A percentile compares a stretch with the other conserved stretches of the same genome.
phyloP scores from a whole-genome alignment of 2,113 vertebrate species.

The Neolamprologus tretocephalus region DNA sequence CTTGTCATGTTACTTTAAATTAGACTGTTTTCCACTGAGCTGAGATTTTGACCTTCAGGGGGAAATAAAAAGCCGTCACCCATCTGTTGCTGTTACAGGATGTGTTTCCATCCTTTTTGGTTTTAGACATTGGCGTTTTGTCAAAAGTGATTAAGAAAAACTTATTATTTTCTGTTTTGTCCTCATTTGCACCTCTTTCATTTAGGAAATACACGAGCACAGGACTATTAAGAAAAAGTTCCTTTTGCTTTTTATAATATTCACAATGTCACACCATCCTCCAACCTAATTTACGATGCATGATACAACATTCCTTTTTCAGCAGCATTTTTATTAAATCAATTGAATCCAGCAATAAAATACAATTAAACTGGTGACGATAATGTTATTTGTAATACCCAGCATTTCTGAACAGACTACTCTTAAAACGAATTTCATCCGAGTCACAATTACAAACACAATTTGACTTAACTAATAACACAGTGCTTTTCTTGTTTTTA shows the following conservation, averaged over 20 bases:
- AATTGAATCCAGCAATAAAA: not conserved
- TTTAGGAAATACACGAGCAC: not conserved
- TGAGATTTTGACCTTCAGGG: not conserved
- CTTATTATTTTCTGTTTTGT: not conserved
- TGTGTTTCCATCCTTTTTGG: not conserved
- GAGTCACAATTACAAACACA: not conserved
- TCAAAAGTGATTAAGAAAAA: not conserved
- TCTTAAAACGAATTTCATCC: not conserved
- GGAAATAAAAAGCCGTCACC: not conserved
- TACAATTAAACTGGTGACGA: not conserved
- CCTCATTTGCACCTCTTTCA: not conserved
- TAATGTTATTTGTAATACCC: not conserved
- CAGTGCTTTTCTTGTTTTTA: not conserved
- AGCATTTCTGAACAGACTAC: not conserved
- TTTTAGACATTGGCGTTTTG: not conserved
- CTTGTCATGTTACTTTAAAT: not conserved
- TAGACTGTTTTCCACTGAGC: not conserved
- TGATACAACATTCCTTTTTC: not conserved
- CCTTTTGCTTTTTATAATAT: not conserved
- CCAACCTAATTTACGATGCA: not conserved
- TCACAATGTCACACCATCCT: not conserved
- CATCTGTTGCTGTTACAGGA: not conserved
- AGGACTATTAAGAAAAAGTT: not conserved
- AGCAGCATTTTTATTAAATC: slow-evolving; percentile 6
- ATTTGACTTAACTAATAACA: not conserved